A percentile compares a stretch with the other conserved stretches of the same genome.
phyloP scores from a whole-genome alignment of 2,113 vertebrate genomes.

The Canis aureus region DNA sequence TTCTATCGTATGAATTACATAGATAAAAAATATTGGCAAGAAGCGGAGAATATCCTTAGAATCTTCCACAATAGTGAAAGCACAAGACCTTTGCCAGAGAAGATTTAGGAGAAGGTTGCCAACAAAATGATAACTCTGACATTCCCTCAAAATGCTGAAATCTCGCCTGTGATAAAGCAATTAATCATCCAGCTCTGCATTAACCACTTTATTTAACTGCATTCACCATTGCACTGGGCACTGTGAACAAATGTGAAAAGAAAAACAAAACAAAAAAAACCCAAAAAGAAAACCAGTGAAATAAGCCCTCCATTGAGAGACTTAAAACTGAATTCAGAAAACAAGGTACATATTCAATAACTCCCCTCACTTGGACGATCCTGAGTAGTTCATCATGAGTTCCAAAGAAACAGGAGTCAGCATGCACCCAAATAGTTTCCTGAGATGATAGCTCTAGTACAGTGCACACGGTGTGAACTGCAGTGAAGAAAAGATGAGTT shows the following conservation, averaged over 20 bases:
- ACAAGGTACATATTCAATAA: background rate
- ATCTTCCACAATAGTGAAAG: background rate
- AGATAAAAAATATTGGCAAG: conserved; percentile 8
- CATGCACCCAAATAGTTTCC: background rate
- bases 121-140: background rate
- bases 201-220: background rate
- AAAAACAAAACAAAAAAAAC: background rate
- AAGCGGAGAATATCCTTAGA: background rate
- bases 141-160: background rate
- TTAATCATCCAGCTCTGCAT: background rate
- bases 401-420: background rate
- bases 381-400: background rate
- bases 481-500: background rate
- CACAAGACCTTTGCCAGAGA: background rate
- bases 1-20: background rate
- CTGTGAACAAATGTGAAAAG: background rate
- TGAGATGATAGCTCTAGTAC: background rate
- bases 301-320: background rate
- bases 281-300: background rate
- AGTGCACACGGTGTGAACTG: background rate
- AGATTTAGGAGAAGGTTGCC: background rate
- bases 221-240: background rate
- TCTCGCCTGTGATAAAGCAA: background rate
- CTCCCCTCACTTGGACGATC: background rate
- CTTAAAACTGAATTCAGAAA: background rate